Evolutionary conservation across 2,888 invertebrate genomes (phyloP).

Genomic region (Tenodera sinensis): DNA sequence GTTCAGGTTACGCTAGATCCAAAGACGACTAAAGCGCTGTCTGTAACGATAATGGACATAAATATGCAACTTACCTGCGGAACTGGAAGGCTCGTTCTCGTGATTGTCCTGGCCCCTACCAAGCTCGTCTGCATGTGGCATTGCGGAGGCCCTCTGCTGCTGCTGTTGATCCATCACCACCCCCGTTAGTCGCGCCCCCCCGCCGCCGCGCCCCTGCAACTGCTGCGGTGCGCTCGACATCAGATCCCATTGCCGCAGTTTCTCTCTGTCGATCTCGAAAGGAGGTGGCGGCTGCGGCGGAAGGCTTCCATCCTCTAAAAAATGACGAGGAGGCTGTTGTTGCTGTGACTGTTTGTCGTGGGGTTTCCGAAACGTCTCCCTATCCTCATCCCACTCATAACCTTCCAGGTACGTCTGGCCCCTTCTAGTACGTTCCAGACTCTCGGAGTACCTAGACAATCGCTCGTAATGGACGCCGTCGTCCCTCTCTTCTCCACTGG

Average conservation of each 20-base stretch:
- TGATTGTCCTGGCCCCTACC: slow-evolving; percentile 16
- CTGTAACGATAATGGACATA: neutral
- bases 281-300: slow-evolving; percentile 41
- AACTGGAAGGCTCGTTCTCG: slow-evolving; percentile 21
- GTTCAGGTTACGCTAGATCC: neutral
- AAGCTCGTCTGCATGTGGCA: slow-evolving; percentile 5
- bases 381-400: slow-evolving; percentile 45
- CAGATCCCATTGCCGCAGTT: slow-evolving; percentile 82
- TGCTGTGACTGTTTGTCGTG: slow-evolving; percentile 21
- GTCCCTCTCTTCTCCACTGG: slow-evolving; percentile 31
- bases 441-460: slow-evolving; percentile 51
- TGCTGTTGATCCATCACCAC: slow-evolving; percentile 8
- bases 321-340: slow-evolving; percentile 37
- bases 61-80: slow-evolving; percentile 24
- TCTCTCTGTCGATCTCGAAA: slow-evolving; percentile 73
- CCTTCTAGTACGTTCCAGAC: slow-evolving; percentile 47
- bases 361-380: slow-evolving; percentile 41
- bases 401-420: slow-evolving; percentile 40
- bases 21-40: neutral
- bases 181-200: slow-evolving; percentile 6
- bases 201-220: neutral
- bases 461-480: slow-evolving; percentile 59
- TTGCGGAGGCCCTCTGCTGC: neutral
- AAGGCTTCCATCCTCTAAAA: slow-evolving; percentile 51
- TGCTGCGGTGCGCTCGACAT: slow-evolving; percentile 69